Base-by-base conservation (phyloP, 2,888 invertebrate species). In the Cataglyphis cursor region DNA sequence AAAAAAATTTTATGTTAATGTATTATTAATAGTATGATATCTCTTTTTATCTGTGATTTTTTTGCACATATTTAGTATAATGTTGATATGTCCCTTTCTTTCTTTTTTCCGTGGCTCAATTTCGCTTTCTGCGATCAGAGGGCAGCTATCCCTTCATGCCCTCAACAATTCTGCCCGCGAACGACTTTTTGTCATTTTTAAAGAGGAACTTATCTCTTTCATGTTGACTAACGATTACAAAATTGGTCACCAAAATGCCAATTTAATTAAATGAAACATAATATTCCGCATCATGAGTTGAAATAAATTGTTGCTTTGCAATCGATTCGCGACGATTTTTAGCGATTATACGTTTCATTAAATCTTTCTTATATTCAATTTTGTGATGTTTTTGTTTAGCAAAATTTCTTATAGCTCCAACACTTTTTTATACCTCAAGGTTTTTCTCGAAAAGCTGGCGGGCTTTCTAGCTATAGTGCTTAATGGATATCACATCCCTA, bases 241-340 rank as follows among this genome's bases (percentile, higher is more conserved):
- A 35, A 66, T 35, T 73, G 74, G 18, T 18, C 1, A 2, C 15
- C 6, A 15, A 66, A 9, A 75, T 84, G 72, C 66, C 31, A 62
- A 28, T 38, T 81, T 24, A 24, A 68, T 72, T 75, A 83, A 82
- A 62, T 78, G 31, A 64, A 65, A 78, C 61, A 62, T 44, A 65
- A 82, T 44, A 48, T 75, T 31, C 41, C 54, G 65, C 66, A 59
- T 64, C 48, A 24, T 1, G 24, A 24, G 24, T 24, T 24, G 24
- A 24, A 24, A 24, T 24, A 74, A 68, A 15, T 70, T 21, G n/a
- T 38, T 38, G 8, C 9, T 12, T 62, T 10, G n/a, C n/a, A 21
- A 41, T 48, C 18, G 48, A 48, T 51, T 54, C 10, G 21, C 41
- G 24, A 24, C 35, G 18, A 38, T 18, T 0, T n/a, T 15, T 24